Conservation (phyloP, 1,140 invertebrate genomes). For the Drosophila teissieri region DNA sequence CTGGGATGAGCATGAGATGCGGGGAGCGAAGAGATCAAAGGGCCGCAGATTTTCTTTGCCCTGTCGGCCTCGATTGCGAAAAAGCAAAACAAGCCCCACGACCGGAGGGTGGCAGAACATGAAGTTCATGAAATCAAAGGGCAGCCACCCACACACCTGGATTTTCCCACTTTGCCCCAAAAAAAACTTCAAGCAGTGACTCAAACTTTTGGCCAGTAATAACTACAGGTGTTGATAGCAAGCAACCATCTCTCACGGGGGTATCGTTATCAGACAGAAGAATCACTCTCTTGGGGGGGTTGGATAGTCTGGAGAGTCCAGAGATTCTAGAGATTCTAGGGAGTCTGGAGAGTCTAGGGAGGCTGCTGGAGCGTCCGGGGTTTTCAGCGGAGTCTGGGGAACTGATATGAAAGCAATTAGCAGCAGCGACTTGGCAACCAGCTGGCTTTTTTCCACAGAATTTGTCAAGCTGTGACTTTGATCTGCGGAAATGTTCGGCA, state of each 20-base stretch:
- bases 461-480: conserved; percentile 82
- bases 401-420: conserved; percentile 81
- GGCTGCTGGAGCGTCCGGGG: too few species aligned
- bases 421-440: conserved; percentile 58
- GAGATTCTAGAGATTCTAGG: conserved; percentile 1
- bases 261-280: conserved; percentile 61
- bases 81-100: conserved; percentile 39
- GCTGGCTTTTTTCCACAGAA: conserved; percentile 72
- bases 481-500: conserved; percentile 80
- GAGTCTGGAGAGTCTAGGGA: not conserved
- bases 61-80: conserved; percentile 68
- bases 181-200: conserved; percentile 53
- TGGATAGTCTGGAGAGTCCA: conserved; percentile 9
- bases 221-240: conserved; percentile 73
- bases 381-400: conserved; percentile 13
- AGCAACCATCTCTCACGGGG: conserved; percentile 32
- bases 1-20: not conserved
- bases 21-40: conserved; percentile 68
- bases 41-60: conserved; percentile 49
- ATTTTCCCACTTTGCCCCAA: conserved; percentile 16
- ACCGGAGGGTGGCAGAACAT: not conserved
- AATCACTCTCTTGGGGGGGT: conserved; percentile 14
- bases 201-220: conserved; percentile 40
- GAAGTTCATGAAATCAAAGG: conserved; percentile 37
- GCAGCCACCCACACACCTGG: conserved; percentile 20